Conservation (phyloP, 2,113 vertebrate genomes). For the Addax nasomaculatus region DNA sequence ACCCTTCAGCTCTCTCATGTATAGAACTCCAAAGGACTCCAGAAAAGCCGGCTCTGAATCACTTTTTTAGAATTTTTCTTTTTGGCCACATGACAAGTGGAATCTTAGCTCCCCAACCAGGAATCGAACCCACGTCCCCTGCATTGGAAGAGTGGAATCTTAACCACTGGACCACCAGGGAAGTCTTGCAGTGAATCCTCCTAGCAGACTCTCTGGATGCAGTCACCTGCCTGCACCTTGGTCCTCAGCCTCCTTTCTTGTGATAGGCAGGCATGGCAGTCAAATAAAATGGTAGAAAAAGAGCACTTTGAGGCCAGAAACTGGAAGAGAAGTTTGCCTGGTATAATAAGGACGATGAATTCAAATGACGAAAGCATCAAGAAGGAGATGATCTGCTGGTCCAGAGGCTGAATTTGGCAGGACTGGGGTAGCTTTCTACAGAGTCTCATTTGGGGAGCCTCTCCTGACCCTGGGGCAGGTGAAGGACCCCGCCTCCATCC, state of each 20-base stretch:
- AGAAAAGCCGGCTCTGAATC: neutral
- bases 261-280: too few species aligned
- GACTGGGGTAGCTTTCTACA: neutral
- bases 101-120: neutral
- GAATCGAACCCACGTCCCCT: neutral
- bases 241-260: neutral
- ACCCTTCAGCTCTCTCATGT: accelerated
- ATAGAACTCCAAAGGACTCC: accelerated
- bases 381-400: neutral
- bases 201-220: neutral
- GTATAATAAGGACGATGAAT: neutral
- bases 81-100: neutral
- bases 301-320: neutral
- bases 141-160: neutral
- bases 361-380: neutral
- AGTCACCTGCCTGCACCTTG: neutral
- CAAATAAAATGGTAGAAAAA: neutral
- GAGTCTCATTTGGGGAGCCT: neutral
- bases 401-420: neutral
- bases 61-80: neutral
- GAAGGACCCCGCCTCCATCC: neutral
- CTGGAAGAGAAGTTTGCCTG: neutral
- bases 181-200: neutral
- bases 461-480: neutral
- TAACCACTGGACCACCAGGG: neutral